A percentile compares a stretch with the other conserved stretches of the same genome.
Conservation (phyloP, 1,140 invertebrate genomes). For the Epicauta chinensis region DNA sequence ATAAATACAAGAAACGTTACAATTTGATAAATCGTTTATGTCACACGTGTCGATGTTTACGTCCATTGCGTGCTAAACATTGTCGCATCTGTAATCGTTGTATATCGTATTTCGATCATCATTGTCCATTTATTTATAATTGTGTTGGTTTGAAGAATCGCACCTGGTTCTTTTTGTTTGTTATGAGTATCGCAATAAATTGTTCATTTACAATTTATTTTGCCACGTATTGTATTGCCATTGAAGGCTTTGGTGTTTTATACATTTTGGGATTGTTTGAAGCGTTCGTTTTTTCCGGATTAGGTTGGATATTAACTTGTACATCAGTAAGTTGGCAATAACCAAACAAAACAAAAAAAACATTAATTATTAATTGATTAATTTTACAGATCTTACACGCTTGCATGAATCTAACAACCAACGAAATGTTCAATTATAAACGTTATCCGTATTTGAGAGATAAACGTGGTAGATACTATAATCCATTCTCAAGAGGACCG, state of each 20-base stretch:
- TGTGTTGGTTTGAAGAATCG: constrained; percentile 81
- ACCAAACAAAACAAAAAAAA: no score
- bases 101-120: constrained; percentile 89
- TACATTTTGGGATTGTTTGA: constrained; percentile 75
- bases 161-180: constrained; percentile 89
- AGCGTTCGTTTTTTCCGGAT: constrained; percentile 73
- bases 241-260: constrained; percentile 77
- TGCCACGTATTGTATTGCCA: constrained; percentile 77
- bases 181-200: constrained; percentile 77
- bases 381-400: constrained; percentile 70
- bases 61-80: constrained; percentile 83
- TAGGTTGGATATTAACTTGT: constrained; percentile 80
- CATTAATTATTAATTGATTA: not conserved
- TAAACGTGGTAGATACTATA: constrained; percentile 78
- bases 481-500: constrained; percentile 82
- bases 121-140: constrained; percentile 92
- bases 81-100: constrained; percentile 88
- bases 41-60: constrained; percentile 82
- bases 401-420: constrained; percentile 87
- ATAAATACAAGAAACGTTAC: constrained; percentile 82
- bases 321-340: constrained; percentile 73
- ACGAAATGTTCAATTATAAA: constrained; percentile 91
- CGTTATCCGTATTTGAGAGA: constrained; percentile 83
- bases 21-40: constrained; percentile 80
- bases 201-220: constrained; percentile 83